These are phyloP conservation scores for Aphidius ervi DNA, from an alignment of 1,140 invertebrate species.

Conservation along the genomic window DNA sequence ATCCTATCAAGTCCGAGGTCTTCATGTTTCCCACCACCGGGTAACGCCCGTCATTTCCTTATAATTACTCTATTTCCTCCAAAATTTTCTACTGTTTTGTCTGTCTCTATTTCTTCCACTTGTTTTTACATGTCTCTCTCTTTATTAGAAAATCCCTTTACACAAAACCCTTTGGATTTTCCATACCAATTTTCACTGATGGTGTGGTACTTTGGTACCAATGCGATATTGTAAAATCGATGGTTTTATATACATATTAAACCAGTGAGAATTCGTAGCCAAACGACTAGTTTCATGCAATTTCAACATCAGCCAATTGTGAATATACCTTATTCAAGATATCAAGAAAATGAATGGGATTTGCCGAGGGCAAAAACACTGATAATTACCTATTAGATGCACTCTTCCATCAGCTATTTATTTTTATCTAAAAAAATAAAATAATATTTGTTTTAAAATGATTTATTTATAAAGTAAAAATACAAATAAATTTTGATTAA, in stretches of 20 bases:
- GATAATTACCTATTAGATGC: slow-evolving; percentile 48
- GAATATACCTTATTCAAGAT: slow-evolving; percentile 30
- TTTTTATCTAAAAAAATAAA: background rate
- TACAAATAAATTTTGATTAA: too few relatives aligned
- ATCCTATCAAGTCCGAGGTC: slow-evolving; percentile 6
- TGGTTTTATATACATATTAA: slow-evolving; percentile 26
- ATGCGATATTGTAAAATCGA: slow-evolving; percentile 34
- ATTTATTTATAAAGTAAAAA: too few relatives aligned
- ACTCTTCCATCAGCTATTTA: slow-evolving; percentile 28
- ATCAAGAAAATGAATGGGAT: slow-evolving; percentile 49
- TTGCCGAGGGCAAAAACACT: slow-evolving; percentile 38
- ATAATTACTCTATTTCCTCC: slow-evolving; percentile 49
- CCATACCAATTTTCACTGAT: slow-evolving; percentile 8
- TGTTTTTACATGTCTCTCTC: background rate
- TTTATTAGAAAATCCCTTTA: background rate
- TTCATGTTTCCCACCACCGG: slow-evolving; percentile 33
- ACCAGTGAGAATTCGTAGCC: slow-evolving; percentile 30
- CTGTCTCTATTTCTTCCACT: background rate
- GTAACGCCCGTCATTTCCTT: slow-evolving; percentile 49
- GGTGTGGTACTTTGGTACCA: slow-evolving; percentile 10
- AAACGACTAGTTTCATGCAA: slow-evolving; percentile 21
- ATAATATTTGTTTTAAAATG: background rate
- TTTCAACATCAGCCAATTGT: slow-evolving; percentile 23
- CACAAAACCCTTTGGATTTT: slow-evolving; percentile 7
- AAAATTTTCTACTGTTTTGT: slow-evolving; percentile 17